These are phyloP conservation scores for Centropus bengalensis DNA, from an alignment of 2,113 vertebrate genomes.

Conservation along the genomic window DNA sequence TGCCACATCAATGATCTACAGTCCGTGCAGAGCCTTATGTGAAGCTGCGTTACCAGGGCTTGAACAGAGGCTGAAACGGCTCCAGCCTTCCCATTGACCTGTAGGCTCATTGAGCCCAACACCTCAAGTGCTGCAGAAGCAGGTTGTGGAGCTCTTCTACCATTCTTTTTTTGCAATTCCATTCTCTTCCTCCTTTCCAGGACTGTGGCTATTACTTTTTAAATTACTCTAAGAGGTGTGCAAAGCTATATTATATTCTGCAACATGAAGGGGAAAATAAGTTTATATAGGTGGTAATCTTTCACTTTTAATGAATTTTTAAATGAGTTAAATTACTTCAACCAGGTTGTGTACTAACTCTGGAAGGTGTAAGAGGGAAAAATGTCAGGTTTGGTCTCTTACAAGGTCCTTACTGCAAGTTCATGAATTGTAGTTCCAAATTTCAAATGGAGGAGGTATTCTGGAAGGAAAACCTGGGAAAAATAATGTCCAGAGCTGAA, in stretches of 20 bases:
- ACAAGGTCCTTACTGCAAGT: neutral
- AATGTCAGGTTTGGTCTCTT: neutral
- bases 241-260: neutral
- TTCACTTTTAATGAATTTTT: neutral
- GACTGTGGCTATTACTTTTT: neutral
- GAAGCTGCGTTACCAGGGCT: neutral
- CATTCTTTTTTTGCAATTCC: neutral
- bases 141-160: neutral
- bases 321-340: neutral
- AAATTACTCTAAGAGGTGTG: neutral
- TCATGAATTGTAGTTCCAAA: neutral
- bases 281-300: neutral
- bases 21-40: accelerated
- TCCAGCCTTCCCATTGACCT: accelerated
- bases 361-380: neutral
- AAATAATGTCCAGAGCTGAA: neutral
- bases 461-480: neutral
- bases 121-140: neutral
- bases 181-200: neutral
- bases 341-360: neutral
- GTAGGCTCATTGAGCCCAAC: accelerated
- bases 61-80: neutral
- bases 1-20: neutral
- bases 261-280: neutral
- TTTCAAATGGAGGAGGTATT: neutral